phyloP scores from a whole-genome alignment of 2,797 vertebrate species.

The Takifugu ocellatus region DNA sequence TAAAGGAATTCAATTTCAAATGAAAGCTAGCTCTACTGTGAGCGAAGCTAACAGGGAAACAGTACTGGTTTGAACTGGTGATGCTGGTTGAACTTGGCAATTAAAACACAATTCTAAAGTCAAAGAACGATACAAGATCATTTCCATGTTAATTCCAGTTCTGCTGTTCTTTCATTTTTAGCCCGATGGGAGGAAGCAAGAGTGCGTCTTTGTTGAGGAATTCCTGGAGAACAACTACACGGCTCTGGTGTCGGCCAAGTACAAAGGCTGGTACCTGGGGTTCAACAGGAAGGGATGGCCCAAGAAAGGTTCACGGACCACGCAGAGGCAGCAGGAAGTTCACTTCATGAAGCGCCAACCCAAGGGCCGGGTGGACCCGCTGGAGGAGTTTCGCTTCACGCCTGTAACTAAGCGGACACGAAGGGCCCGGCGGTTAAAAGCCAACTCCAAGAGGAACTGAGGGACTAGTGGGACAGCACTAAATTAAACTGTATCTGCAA shows the following conservation, averaged over 20 bases:
- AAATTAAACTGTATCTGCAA: slow-evolving; percentile 41
- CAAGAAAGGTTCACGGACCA: slow-evolving; percentile 79
- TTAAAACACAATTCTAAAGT: not conserved
- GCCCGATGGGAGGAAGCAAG: slow-evolving; percentile 77
- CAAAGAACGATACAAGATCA: no score
- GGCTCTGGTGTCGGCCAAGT: slow-evolving; percentile 80
- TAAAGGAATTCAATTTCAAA: no score
- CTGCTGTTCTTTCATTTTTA: slow-evolving; percentile 35
- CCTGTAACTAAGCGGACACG: slow-evolving; percentile 82
- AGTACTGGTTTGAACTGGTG: not conserved
- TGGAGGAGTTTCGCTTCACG: slow-evolving; percentile 80
- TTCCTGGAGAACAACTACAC: slow-evolving; percentile 87
- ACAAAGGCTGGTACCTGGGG: slow-evolving; percentile 84
- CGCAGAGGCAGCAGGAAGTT: slow-evolving; percentile 81
- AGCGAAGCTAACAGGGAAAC: no score
- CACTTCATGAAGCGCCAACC: slow-evolving; percentile 85
- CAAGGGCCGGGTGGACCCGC: slow-evolving; percentile 70
- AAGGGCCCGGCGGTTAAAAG: slow-evolving; percentile 79
- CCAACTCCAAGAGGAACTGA: slow-evolving; percentile 75
- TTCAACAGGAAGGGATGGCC: slow-evolving; percentile 82
- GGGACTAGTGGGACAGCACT: slow-evolving; percentile 47
- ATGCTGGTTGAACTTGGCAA: not conserved
- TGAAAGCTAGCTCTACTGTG: no score
- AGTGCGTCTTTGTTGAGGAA: slow-evolving; percentile 83
- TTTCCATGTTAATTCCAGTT: not conserved